Conservation (phyloP, 2,888 invertebrate genomes). For the Mycalesis mineus region DNA sequence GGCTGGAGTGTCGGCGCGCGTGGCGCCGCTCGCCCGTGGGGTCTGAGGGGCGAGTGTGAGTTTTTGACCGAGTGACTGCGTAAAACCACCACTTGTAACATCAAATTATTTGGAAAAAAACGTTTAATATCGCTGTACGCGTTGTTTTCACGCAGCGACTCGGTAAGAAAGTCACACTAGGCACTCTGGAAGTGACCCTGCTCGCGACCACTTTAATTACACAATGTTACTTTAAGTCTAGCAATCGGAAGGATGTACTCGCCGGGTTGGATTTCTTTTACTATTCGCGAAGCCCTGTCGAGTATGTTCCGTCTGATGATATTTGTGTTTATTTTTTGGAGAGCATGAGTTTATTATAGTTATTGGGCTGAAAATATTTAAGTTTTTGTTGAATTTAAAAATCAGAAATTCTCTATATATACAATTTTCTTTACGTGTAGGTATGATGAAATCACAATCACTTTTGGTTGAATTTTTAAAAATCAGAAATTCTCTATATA, state of each 20-base stretch:
- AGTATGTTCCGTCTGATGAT: slow-evolving; percentile 4
- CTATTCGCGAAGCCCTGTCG: neutral
- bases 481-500: no score
- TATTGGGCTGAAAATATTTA: slow-evolving; percentile 50
- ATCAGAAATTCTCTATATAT: slow-evolving; percentile 48
- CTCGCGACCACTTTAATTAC: slow-evolving; percentile 33
- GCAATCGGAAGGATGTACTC: slow-evolving; percentile 28
- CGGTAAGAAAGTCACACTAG: no score
- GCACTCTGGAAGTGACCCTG: neutral
- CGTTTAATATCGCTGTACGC: no score
- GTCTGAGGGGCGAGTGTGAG: no score
- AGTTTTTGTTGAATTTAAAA: slow-evolving; percentile 61
- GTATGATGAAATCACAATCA: slow-evolving; percentile 41
- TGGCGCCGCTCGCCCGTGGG: neutral
- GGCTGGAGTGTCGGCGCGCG: neutral
- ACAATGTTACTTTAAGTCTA: slow-evolving; percentile 25
- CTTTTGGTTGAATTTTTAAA: no score
- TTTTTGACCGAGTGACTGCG: no score
- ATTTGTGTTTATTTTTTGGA: slow-evolving; percentile 15
- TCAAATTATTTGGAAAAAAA: no score
- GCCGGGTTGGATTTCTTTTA: neutral
- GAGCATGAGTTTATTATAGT: slow-evolving; percentile 28
- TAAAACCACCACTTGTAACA: no score
- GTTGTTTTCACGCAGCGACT: no score
- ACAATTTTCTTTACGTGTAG: slow-evolving; percentile 39